These are phyloP conservation scores for Baccha elongata DNA, from an alignment of 2,888 invertebrate genomes.

Conservation along the genomic window DNA sequence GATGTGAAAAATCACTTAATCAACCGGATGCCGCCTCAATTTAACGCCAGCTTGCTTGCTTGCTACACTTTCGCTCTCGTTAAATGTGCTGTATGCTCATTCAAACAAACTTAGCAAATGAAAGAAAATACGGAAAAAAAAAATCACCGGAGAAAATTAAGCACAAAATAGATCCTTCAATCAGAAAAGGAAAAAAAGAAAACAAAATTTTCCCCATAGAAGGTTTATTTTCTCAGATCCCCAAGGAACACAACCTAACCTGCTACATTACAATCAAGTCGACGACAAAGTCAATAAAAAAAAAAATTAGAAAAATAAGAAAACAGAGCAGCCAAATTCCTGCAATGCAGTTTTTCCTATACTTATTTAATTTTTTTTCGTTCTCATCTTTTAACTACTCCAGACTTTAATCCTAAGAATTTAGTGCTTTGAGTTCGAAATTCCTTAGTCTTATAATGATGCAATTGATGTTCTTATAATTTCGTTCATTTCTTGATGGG, in stretches of 20 bases:
- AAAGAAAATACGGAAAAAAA: background rate
- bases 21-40: constrained; percentile 61
- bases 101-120: constrained; percentile 30
- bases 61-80: constrained; percentile 7
- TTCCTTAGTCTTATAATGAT: constrained; percentile 4
- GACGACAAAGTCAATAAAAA: constrained; percentile 17
- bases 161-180: constrained; percentile 17
- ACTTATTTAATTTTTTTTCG: background rate
- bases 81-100: constrained; percentile 4
- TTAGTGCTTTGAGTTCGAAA: constrained; percentile 26
- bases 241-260: constrained; percentile 9
- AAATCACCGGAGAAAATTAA: constrained; percentile 32
- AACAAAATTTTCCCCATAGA: constrained; percentile 16
- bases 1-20: constrained; percentile 57
- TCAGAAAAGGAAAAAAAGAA: constrained; percentile 4
- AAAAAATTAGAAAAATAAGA: constrained; percentile 11
- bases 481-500: constrained; percentile 50
- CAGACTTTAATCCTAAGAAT: constrained; percentile 11
- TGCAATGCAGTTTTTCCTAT: constrained; percentile 63
- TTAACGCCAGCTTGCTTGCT: constrained; percentile 39
- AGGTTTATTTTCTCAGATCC: constrained; percentile 40
- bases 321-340: constrained; percentile 22
- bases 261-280: constrained; percentile 33
- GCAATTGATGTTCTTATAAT: constrained; percentile 49
- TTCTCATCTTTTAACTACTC: constrained; percentile 11